Base-by-base conservation (phyloP, 2,888 invertebrate species). In the Hypomecis punctinalis region DNA sequence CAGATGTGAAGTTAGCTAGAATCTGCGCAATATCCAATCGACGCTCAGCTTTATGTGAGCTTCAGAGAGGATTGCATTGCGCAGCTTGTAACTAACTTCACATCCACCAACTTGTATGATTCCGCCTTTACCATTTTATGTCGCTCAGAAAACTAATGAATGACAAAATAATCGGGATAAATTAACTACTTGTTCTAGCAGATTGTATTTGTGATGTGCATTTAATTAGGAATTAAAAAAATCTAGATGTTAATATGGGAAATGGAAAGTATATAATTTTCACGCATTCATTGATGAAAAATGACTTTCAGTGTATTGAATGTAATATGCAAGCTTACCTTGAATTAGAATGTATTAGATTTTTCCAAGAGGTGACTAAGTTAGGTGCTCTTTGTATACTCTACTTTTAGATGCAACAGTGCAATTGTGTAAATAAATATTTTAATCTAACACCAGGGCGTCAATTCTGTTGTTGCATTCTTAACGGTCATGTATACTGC, bases 321-420 rank as follows among this genome's bases (percentile, higher is more conserved):
- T 23, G 23, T 23, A 23, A 23, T 23, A 23, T 23, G 23, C 3
- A 46, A 4, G 23, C 11, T 35, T 48, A 51, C 11, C 40, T 10
- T 33, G n/a, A 46, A 7, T 53, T 52, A 39, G 37, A 47, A 13
- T 53, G 33, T n/a, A 46, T n/a, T 52, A 60, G 35, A 48, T 45
- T 51, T 59, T 67, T 56, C 60, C 61, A 66, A 62, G 52, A 66
- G 71, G 72, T 70, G 69, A 76, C 72, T 75, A 75, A 77, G 74
- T 81, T 83, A 83, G 83, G 85, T 86, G 85, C 83, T 83, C 82
- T 80, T 81, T 80, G 80, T 84, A 83, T 85, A 82, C 81, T 79
- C 51, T 68, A 66, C 60, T 56, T 63, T 63, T 61, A 75, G 73
- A 77, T 78, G 79, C 75, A 78, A 75, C 75, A 75, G 85, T 89